Evolutionary conservation across 2,113 vertebrate genomes (phyloP), one percentile per base, ranked within the genome.

Genomic region (Tetraodon nigroviridis): DNA sequence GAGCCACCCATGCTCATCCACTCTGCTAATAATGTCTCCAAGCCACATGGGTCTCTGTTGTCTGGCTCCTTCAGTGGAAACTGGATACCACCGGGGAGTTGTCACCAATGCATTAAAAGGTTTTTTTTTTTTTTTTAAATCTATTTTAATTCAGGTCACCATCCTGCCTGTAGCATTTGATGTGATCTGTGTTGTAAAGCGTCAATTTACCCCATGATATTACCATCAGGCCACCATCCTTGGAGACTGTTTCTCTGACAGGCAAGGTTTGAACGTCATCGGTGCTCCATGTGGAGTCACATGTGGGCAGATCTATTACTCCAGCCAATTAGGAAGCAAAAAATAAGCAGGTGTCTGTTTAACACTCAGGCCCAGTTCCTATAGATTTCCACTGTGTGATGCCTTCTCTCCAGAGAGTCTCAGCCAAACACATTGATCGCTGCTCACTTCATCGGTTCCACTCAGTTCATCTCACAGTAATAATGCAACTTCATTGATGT

Each of bases 61-160:
- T 69, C 73, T 56, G 61, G 52, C 58, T 6, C 58, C 76, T 61
- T 86, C 78, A 88, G 84, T 83, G 73, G 48, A 53, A 48, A 76
- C 50, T 22, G 5, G 49, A 37, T 62, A 62, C 58, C 45, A 58
- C 58, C 48, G 22, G 37, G 24, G 20, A 68, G 66, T 69, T 58
- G 58, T 60, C 8, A 48, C 45, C 47, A 58, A 37, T 51, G 56
- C 8, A 47, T 50, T 56, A 48, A 41, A 69, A 50, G 52, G 21
- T 24, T 12, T 37, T 41, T 48, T 47, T 51, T n/a, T 37, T 8
- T 47, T 24, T 24, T 24, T 24, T 24, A 3, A 3, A 3, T 6
- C 24, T 60, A 37, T 27, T 46, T 42, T 17, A 55, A 56, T 67
- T 64, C 20, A 42, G 58, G 60, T 69, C 62, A 20, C 12, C 1